Conservation (phyloP, 2,797 vertebrate genomes). For the Falco concolor region DNA sequence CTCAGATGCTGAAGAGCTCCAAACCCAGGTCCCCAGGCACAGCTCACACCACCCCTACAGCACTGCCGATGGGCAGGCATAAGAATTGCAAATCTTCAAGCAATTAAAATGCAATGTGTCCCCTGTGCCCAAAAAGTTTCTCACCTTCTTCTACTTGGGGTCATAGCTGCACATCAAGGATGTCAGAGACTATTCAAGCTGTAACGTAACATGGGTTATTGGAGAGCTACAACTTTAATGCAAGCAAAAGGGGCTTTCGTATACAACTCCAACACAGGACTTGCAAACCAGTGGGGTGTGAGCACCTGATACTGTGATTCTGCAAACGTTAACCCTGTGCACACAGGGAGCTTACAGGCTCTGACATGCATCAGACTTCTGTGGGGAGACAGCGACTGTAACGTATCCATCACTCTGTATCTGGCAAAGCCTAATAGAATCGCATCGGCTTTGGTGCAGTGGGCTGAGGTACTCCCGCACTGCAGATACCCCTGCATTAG, state of each 20-base stretch:
- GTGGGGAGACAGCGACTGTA: background rate
- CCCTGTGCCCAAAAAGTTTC: background rate
- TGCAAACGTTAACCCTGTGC: background rate
- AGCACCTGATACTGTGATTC: background rate
- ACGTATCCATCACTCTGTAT: background rate
- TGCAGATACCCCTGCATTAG: background rate
- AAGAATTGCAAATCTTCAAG: conserved; percentile 12
- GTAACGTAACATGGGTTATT: background rate
- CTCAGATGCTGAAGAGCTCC: background rate
- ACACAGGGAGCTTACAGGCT: background rate
- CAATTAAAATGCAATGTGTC: background rate
- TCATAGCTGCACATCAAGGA: background rate
- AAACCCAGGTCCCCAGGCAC: background rate
- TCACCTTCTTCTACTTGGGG: conserved; percentile 23
- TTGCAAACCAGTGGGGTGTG: background rate
- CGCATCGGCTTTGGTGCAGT: background rate
- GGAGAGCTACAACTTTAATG: background rate
- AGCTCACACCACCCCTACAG: background rate
- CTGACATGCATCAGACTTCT: background rate
- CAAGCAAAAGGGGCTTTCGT: background rate
- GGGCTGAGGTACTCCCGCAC: background rate
- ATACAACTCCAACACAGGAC: background rate
- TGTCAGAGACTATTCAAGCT: background rate
- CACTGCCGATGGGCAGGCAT: background rate
- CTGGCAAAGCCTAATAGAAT: background rate